These are phyloP conservation scores for Ciconia stormi DNA, from an alignment of 2,113 vertebrate genomes.

Conservation along the genomic window DNA sequence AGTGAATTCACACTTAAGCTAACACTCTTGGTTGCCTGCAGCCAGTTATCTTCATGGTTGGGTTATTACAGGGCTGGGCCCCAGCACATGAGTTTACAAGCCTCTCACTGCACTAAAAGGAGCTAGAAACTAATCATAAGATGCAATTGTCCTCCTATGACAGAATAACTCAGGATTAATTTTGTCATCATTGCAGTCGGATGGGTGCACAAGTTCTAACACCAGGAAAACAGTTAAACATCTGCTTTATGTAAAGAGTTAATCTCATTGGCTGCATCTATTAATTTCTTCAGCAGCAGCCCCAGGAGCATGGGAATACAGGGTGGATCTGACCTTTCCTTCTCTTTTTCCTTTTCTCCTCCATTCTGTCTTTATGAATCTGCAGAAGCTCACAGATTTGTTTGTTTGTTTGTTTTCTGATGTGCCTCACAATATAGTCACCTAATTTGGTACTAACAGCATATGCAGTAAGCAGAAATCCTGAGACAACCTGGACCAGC, in stretches of 20 bases:
- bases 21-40: background rate
- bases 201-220: background rate
- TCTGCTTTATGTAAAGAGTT: background rate
- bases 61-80: background rate
- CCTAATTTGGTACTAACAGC: background rate
- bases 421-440: background rate
- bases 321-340: background rate
- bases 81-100: background rate
- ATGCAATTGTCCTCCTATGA: background rate
- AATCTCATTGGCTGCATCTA: background rate
- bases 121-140: background rate
- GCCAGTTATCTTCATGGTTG: background rate
- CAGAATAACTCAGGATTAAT: background rate
- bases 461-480: background rate
- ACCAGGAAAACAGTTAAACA: background rate
- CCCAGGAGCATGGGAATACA: background rate
- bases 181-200: background rate
- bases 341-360: background rate
- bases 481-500: background rate
- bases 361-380: background rate
- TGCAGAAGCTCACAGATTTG: background rate
- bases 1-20: constrained; percentile 2
- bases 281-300: background rate
- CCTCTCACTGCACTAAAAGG: background rate
- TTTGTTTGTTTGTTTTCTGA: background rate